Evolutionary conservation across 2,888 invertebrate species (phyloP).

Genomic region (Phytoseiulus persimilis): DNA sequence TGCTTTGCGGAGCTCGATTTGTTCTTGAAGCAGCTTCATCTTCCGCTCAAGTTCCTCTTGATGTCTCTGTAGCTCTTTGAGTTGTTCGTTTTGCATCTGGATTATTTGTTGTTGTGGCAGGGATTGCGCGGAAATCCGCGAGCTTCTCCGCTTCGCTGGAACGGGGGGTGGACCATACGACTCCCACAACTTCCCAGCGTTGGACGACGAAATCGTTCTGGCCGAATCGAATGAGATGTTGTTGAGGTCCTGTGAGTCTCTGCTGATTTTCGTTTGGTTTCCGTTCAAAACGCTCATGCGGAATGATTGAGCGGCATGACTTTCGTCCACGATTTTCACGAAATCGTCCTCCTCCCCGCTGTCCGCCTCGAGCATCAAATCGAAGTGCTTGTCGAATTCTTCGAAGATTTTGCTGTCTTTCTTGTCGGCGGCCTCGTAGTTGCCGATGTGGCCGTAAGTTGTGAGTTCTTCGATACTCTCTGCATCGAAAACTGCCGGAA

Average conservation of each 20-base stretch:
- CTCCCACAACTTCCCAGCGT: neutral
- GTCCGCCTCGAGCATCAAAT: conserved; percentile 24
- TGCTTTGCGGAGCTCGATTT: neutral
- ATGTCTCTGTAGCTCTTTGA: conserved; percentile 8
- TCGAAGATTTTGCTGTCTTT: conserved; percentile 25
- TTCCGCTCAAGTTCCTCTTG: conserved; percentile 20
- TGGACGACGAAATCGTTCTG: neutral
- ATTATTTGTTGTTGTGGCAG: conserved; percentile 22
- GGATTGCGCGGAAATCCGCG: neutral
- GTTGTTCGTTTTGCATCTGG: conserved; percentile 14
- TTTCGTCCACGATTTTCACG: conserved; percentile 21
- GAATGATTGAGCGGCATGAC: neutral
- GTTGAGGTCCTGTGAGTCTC: neutral
- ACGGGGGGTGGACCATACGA: neutral
- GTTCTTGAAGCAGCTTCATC: conserved; percentile 11
- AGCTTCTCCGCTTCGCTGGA: conserved; percentile 6
- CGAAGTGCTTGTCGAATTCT: conserved; percentile 35
- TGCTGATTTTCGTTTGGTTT: neutral
- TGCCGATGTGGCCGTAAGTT: conserved; percentile 11
- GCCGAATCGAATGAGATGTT: neutral
- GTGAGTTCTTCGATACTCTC: conserved; percentile 28
- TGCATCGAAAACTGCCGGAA: conserved; percentile 11
- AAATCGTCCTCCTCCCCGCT: conserved; percentile 30
- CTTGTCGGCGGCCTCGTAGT: conserved; percentile 15
- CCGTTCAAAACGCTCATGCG: neutral